A percentile compares a stretch with the other conserved stretches of the same genome.
phyloP scores from a whole-genome alignment of 2,888 invertebrate genomes.

The Spatulosminthurus flaviceps region DNA sequence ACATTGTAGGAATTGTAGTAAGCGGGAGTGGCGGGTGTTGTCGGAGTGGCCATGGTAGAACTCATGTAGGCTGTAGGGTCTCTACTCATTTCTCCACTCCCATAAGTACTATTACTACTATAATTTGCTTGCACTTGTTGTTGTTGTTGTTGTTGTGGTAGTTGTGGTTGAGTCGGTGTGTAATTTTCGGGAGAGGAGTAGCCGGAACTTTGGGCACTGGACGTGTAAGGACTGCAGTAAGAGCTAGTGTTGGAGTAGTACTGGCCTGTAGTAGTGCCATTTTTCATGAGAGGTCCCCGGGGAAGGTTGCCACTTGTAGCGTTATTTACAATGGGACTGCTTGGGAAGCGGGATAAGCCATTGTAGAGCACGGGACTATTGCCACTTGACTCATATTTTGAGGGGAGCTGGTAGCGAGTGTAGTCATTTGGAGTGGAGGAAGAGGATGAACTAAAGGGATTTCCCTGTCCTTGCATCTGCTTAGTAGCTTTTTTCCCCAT shows the following conservation, averaged over 20 bases:
- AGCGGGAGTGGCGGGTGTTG: background rate
- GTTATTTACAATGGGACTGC: background rate
- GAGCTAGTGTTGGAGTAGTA: constrained; percentile 30
- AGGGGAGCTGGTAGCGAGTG: constrained; percentile 12
- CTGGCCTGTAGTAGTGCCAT: background rate
- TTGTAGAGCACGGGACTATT: constrained; percentile 39
- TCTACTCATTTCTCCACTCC: constrained; percentile 5
- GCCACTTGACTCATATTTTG: constrained; percentile 46
- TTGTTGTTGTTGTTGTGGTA: background rate
- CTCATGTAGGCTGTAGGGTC: background rate
- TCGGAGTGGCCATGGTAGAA: background rate
- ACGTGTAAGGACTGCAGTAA: constrained; percentile 16
- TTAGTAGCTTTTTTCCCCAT: background rate
- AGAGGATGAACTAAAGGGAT: constrained; percentile 29
- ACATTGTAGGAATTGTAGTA: constrained; percentile 30
- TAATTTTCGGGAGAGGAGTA: constrained; percentile 38
- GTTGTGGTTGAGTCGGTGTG: background rate
- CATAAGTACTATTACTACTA: background rate
- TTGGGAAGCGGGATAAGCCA: constrained; percentile 34
- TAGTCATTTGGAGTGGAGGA: background rate
- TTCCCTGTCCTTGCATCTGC: background rate
- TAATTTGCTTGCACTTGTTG: constrained; percentile 2
- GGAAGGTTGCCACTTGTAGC: background rate
- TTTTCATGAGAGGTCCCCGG: constrained; percentile 4
- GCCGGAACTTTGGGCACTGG: constrained; percentile 4